Conservation (phyloP, 2,113 vertebrate species). For the Mus pahari region DNA sequence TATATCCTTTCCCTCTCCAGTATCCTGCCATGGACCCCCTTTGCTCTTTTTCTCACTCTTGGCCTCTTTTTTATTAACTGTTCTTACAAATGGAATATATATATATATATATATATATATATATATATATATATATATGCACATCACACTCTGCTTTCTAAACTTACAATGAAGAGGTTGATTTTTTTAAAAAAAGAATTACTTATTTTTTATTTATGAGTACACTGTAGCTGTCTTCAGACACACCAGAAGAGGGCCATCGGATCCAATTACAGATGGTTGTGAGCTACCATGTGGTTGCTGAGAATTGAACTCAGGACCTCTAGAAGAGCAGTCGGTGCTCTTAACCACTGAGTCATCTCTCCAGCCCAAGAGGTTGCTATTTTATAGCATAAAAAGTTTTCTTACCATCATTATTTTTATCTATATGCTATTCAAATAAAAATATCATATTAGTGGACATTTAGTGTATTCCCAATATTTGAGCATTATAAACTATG, state of each 20-base stretch:
- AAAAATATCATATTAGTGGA: slow-evolving; percentile 4
- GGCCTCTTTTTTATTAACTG: neutral
- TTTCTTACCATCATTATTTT: slow-evolving; percentile 3
- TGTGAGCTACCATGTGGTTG: no score
- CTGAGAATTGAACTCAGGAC: no score
- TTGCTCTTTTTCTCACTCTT: neutral
- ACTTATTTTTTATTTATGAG: no score
- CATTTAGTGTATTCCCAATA: slow-evolving; percentile 17
- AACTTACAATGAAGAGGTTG: slow-evolving; percentile 1
- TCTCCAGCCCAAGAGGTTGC: neutral
- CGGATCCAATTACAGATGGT: no score
- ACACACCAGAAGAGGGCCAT: no score
- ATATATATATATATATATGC: neutral
- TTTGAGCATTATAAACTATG: slow-evolving; percentile 42
- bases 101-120: neutral
- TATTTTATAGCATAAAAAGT: neutral
- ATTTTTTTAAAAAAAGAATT: neutral
- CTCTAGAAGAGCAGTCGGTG: no score
- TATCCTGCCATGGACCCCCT: neutral
- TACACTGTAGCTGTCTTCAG: no score
- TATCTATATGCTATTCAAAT: neutral
- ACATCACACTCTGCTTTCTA: neutral
- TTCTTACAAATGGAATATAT: neutral
- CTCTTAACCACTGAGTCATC: no score
- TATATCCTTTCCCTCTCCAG: neutral